Base-by-base conservation (phyloP, 2,797 vertebrate species). In the Danio albolineatus region DNA sequence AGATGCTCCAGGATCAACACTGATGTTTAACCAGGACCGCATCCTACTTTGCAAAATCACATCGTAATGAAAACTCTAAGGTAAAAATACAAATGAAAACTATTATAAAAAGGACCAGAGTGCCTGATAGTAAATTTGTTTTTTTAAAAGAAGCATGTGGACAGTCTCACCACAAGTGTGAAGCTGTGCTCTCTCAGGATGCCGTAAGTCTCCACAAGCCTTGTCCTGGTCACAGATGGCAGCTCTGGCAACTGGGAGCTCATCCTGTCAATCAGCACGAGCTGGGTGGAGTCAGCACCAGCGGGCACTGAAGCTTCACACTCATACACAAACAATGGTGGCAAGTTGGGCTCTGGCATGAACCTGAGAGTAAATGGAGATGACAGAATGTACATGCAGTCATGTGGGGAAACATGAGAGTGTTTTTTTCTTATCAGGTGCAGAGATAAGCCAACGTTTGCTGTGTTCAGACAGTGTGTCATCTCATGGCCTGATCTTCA, bases 321-420 rank as follows among this genome's bases (percentile, higher is more conserved):
- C 82, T 96, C 94, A 0, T 96, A 96, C 71, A 99, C 93, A 70
- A 96, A 91, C 88, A 99, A 87, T 43, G 98, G 97, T 13, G 97
- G 98, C 87, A 99, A 95, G 90, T 99, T 99, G 85, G 98, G 98
- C 87, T 99, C 98, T 0, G 98, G 98, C 96, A 99, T 98, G 72
- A 99, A 99, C 89, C 98, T 99, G 62, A 54, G 10, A 7, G 6
- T 54, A 44, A 16, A 9, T 28, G 16, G 9, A 17, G 6, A 36
- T 64, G 21, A 28, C 38, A 62, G 21, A 39, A 12, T 21, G 12
- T 36, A 64, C 10, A 36, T 19, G 13, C 21, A 60, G 62, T 16
- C 59, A 49, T 49, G 4, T 49, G 69, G n/a, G 46, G 48, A 69
- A 43, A 38, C 16, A 41, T 14, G 36, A 49, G 51, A 60, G 28